Conservation (phyloP, 2,113 vertebrate genomes). For the Tamias sibiricus region DNA sequence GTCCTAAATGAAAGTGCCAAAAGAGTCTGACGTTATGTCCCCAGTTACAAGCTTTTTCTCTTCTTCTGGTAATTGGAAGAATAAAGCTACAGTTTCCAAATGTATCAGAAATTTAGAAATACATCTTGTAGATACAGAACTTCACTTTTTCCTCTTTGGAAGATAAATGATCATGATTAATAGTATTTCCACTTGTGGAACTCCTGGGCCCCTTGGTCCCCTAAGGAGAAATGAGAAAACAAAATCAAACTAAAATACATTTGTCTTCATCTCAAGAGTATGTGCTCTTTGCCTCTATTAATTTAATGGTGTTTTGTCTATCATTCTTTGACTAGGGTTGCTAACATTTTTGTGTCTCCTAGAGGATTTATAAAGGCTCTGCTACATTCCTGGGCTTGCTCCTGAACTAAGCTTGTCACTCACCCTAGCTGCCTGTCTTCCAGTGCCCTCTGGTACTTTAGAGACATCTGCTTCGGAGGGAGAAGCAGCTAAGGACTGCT, state of each 20-base stretch:
- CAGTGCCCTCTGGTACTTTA: neutral
- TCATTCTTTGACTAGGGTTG: neutral
- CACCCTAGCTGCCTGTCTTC: neutral
- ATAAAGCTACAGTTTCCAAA: constrained; percentile 51
- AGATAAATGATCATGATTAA: constrained; percentile 74
- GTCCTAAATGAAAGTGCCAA: constrained; percentile 64
- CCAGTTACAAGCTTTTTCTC: constrained; percentile 54
- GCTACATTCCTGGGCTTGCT: neutral
- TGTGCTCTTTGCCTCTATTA: constrained; percentile 31
- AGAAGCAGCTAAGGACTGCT: neutral
- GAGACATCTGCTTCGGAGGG: neutral
- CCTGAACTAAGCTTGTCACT: neutral
- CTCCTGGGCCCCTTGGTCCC: constrained; percentile 31
- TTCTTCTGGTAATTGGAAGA: constrained; percentile 60
- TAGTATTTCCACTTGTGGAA: constrained; percentile 59
- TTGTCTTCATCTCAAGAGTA: constrained; percentile 69
- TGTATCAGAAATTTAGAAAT: constrained; percentile 62
- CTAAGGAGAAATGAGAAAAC: constrained; percentile 71
- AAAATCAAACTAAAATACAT: constrained; percentile 68
- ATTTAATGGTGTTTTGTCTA: constrained; percentile 10
- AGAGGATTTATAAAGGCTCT: neutral
- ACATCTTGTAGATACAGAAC: neutral
- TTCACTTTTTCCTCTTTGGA: constrained; percentile 57
- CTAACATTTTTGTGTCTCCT: neutral
- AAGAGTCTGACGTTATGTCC: neutral